Conservation (phyloP, 1,140 invertebrate species). For the Hylaeus volcanicus region DNA sequence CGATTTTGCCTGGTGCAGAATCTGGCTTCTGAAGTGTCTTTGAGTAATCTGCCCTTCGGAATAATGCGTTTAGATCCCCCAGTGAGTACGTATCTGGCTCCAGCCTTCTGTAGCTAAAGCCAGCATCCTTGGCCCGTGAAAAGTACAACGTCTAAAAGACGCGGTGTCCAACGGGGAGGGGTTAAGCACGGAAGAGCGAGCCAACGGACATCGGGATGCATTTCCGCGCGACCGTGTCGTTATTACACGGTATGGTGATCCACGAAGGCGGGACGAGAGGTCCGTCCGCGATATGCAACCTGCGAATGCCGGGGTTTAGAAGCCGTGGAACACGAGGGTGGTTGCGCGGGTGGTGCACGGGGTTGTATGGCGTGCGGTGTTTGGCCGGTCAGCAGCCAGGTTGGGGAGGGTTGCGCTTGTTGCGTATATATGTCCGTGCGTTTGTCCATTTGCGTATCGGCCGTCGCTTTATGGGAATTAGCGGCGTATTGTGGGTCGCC, state of each 20-base stretch:
- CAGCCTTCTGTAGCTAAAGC: no score
- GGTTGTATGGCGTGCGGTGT: constrained; percentile 43
- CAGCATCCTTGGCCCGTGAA: no score
- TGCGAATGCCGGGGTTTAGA: constrained; percentile 40
- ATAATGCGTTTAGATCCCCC: no score
- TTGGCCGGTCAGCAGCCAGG: constrained; percentile 50
- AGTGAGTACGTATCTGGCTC: no score
- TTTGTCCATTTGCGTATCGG: constrained; percentile 79
- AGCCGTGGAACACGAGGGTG: constrained; percentile 23
- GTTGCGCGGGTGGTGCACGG: constrained; percentile 34
- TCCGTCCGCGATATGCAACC: constrained; percentile 25
- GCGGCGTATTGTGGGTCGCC: constrained; percentile 78
- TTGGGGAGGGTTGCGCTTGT: constrained; percentile 50
- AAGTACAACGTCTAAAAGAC: no score
- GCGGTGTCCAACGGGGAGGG: no score
- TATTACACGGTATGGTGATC: constrained; percentile 68
- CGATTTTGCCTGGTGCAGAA: no score
- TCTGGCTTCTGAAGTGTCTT: no score
- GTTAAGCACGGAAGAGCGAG: not conserved
- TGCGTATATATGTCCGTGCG: constrained; percentile 64
- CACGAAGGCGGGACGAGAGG: constrained; percentile 52
- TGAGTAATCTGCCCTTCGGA: no score
- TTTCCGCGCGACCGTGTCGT: constrained; percentile 66
- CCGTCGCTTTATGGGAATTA: constrained; percentile 78
- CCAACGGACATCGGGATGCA: constrained; percentile 36